Evolutionary conservation across 2,888 invertebrate species (phyloP).

Genomic region (Dicranocentrus wangi): DNA sequence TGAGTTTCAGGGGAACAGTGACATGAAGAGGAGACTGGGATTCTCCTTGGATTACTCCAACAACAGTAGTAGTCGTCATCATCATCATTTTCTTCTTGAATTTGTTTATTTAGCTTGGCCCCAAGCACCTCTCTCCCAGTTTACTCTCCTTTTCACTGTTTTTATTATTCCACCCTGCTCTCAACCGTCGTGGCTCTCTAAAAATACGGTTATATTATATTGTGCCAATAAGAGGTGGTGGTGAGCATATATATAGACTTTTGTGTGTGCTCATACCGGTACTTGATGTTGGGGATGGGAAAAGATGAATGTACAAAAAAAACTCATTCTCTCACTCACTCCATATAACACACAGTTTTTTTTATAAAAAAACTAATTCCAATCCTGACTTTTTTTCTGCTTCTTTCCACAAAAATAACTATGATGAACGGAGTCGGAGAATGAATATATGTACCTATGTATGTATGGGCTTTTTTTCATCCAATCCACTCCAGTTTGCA

Average conservation of each 20-base stretch:
- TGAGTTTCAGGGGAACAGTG: constrained; percentile 18
- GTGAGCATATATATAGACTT: background rate
- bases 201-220: background rate
- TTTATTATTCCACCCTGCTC: constrained; percentile 6
- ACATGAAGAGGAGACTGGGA: constrained; percentile 23
- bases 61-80: constrained; percentile 3
- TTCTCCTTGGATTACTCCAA: background rate
- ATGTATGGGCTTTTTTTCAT: no score
- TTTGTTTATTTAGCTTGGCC: constrained; percentile 55
- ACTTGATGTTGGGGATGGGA: background rate
- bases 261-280: background rate
- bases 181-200: constrained; percentile 1
- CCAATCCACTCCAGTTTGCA: no score
- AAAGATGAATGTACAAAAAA: constrained; percentile 20
- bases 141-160: constrained; percentile 13
- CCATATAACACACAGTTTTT: constrained; percentile 16
- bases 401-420: constrained; percentile 13
- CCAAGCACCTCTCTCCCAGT: constrained; percentile 26
- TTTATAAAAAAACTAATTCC: constrained; percentile 18
- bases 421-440: no score
- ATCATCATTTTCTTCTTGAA: constrained; percentile 21
- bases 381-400: constrained; percentile 36
- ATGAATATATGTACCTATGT: no score
- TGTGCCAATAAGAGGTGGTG: background rate
- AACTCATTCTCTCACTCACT: constrained; percentile 29